Evolutionary conservation across 2,797 vertebrate genomes (phyloP).

Genomic region (Poecilia wingei): DNA sequence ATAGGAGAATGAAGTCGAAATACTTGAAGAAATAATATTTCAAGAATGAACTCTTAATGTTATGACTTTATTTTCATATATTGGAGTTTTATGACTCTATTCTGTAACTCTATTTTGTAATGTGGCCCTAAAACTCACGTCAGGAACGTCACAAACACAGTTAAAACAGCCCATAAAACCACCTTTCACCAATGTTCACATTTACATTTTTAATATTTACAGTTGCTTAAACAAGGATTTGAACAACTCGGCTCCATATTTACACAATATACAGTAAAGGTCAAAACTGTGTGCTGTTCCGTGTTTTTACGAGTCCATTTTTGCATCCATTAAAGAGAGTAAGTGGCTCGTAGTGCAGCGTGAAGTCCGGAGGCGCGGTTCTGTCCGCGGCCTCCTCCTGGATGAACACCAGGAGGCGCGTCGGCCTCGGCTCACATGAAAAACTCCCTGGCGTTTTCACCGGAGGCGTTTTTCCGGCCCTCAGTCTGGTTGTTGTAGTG

Average conservation of each 20-base stretch:
- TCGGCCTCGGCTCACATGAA: constrained; percentile 84
- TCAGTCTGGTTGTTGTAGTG: constrained; percentile 87
- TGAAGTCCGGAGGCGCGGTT: constrained; percentile 52
- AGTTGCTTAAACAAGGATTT: constrained; percentile 56
- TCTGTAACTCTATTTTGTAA: too few species aligned
- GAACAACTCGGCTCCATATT: constrained; percentile 55
- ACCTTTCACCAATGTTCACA: constrained; percentile 51
- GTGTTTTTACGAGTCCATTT: constrained; percentile 9
- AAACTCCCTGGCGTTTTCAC: constrained; percentile 92
- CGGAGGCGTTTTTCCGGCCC: constrained; percentile 79
- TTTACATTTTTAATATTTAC: constrained; percentile 74
- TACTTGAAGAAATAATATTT: too few species aligned
- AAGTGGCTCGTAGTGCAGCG: constrained; percentile 42
- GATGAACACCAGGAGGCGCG: constrained; percentile 17
- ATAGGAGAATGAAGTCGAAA: too few species aligned
- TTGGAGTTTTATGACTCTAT: too few species aligned
- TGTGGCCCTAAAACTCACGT: not conserved
- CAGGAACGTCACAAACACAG: constrained; percentile 35
- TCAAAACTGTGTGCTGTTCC: constrained; percentile 28
- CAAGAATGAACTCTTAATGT: too few species aligned
- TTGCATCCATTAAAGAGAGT: constrained; percentile 19
- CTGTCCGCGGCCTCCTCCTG: constrained; percentile 31
- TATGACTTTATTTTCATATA: too few species aligned
- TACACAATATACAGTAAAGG: constrained; percentile 51
- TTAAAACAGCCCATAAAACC: constrained; percentile 32